Percentiles rank a stretch among this genome's conserved stretches.
Conservation (phyloP, 1,140 invertebrate species). For the Drosophila bifasciata region DNA sequence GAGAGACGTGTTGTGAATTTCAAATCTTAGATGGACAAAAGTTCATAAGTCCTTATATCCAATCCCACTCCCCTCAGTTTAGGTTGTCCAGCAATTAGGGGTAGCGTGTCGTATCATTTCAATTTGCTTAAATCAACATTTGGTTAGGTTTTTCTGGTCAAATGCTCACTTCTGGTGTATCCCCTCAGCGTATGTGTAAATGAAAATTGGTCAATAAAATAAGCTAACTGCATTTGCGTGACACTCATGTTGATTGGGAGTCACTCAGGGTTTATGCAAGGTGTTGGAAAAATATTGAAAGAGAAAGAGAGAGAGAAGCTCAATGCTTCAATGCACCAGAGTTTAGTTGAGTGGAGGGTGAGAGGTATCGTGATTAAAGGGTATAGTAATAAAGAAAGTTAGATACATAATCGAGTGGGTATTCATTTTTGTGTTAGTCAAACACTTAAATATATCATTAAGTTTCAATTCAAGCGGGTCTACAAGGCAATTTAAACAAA, state of each 20-base stretch:
- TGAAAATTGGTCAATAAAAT: constrained; percentile 64
- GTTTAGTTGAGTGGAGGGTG: no score
- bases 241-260: constrained; percentile 60
- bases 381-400: no score
- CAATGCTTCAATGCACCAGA: no score
- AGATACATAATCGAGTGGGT: no score
- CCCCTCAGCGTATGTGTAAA: constrained; percentile 20
- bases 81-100: constrained; percentile 45
- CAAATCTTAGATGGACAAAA: constrained; percentile 20
- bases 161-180: constrained; percentile 10
- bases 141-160: constrained; percentile 31
- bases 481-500: no score
- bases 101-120: constrained; percentile 44
- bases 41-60: constrained; percentile 27
- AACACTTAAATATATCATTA: no score
- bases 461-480: no score
- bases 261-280: constrained; percentile 1
- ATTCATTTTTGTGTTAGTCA: no score
- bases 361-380: no score
- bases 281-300: neutral
- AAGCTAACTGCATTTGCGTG: constrained; percentile 76
- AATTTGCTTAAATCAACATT: constrained; percentile 66
- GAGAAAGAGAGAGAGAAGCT: no score
- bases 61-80: constrained; percentile 3
- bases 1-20: constrained; percentile 40